Percentiles rank a stretch among this genome's conserved stretches.
These are phyloP conservation scores for Elmis aenea DNA, from an alignment of 2,888 invertebrate species.

Conservation along the genomic window DNA sequence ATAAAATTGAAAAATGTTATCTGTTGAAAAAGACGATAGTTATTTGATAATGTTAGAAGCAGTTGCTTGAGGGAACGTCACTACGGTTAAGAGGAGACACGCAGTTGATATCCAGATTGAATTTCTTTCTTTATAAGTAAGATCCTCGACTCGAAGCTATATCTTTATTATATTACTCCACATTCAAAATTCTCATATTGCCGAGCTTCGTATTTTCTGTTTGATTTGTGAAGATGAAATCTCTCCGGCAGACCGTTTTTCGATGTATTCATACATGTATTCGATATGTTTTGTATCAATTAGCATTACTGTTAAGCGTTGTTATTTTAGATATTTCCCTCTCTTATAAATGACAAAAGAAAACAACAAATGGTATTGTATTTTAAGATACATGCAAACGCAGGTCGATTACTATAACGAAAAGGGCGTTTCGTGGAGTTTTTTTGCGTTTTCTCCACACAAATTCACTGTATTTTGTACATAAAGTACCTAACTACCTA, in stretches of 20 bases:
- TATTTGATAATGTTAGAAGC: slow-evolving; percentile 32
- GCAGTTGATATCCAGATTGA: slow-evolving; percentile 32
- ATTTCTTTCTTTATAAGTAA: slow-evolving; percentile 29
- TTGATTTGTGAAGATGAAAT: too few relatives aligned
- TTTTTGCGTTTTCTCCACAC: too few relatives aligned
- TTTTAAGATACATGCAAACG: too few relatives aligned
- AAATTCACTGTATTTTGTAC: too few relatives aligned
- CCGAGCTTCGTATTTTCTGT: too few relatives aligned
- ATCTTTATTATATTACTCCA: too few relatives aligned
- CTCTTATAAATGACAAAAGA: slow-evolving; percentile 15
- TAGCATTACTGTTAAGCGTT: slow-evolving; percentile 21
- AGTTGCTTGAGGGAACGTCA: slow-evolving; percentile 27
- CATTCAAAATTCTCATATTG: too few relatives aligned
- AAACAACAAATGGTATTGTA: slow-evolving; percentile 15
- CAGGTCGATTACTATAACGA: too few relatives aligned
- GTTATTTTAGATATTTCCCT: slow-evolving; percentile 17
- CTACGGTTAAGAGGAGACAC: slow-evolving; percentile 18
- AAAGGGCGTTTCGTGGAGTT: too few relatives aligned
- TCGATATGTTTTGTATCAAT: slow-evolving; percentile 19
- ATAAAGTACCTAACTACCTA: too few relatives aligned
- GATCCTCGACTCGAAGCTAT: too few relatives aligned
- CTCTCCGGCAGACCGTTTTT: slow-evolving; percentile 3
- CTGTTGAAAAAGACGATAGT: slow-evolving; percentile 28
- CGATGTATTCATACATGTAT: neutral
- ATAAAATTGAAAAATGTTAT: slow-evolving; percentile 28